Percentiles rank a stretch among this genome's conserved stretches.
Conservation (phyloP, 2,113 vertebrate species). For the Pomatorhinus ruficollis region DNA sequence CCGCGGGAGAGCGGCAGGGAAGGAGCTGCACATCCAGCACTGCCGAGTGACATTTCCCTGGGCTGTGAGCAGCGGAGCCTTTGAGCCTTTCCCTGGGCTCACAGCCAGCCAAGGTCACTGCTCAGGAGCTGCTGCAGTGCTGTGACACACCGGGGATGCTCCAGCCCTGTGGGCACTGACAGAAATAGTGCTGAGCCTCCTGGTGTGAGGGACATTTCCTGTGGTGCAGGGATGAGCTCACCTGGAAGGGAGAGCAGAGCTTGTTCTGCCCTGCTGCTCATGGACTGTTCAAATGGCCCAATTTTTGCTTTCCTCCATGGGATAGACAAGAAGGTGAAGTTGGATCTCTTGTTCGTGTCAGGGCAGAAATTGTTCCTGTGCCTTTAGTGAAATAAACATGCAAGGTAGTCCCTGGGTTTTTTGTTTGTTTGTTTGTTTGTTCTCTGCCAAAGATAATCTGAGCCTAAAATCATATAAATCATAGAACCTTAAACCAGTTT, state of each 20-base stretch:
- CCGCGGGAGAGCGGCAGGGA: accelerated
- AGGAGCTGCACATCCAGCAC: accelerated
- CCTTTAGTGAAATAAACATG: neutral
- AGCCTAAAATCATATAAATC: neutral
- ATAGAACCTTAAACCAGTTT: neutral
- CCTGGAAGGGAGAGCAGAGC: neutral
- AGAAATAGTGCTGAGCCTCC: neutral
- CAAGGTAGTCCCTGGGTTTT: neutral
- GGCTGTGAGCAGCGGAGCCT: neutral
- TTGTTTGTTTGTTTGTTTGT: neutral
- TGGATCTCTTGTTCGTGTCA: neutral
- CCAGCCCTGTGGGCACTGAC: accelerated
- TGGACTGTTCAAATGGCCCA: neutral
- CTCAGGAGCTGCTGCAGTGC: neutral
- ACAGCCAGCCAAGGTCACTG: neutral
- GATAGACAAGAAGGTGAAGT: neutral
- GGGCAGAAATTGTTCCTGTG: neutral
- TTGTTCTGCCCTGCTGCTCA: accelerated
- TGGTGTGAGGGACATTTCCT: accelerated
- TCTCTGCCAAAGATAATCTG: neutral
- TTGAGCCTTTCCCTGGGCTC: neutral
- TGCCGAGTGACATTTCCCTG: neutral
- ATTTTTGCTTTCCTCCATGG: neutral
- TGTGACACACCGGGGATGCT: neutral
- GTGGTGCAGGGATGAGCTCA: neutral